A percentile compares a stretch with the other conserved stretches of the same genome.
These are phyloP conservation scores for Coelinius sp. DNA, from an alignment of 2,888 invertebrate genomes.

Conservation along the genomic window DNA sequence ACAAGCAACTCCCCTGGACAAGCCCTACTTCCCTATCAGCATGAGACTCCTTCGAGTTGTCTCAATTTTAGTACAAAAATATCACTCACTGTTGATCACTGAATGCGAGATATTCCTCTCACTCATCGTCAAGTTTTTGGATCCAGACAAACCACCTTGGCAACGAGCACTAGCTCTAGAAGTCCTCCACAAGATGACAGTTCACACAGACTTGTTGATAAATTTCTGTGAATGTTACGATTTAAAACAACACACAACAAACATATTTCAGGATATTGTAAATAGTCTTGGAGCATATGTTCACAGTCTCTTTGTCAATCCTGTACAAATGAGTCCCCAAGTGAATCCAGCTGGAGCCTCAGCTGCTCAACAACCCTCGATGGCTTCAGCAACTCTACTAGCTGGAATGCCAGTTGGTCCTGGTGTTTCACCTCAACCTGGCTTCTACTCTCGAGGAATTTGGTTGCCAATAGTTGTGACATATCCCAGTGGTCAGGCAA, in stretches of 20 bases:
- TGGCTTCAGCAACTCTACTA: slow-evolving; percentile 76
- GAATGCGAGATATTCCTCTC: slow-evolving; percentile 99
- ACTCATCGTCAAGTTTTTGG: slow-evolving; percentile 95
- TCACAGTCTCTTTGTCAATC: slow-evolving; percentile 88
- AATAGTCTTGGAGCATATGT: slow-evolving; percentile 94
- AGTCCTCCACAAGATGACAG: slow-evolving; percentile 94
- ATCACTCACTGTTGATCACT: slow-evolving; percentile 92
- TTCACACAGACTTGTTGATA: slow-evolving; percentile 88
- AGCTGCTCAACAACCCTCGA: slow-evolving; percentile 49
- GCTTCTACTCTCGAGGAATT: slow-evolving; percentile 93
- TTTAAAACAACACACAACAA: slow-evolving; percentile 92
- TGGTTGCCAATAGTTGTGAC: slow-evolving; percentile 92
- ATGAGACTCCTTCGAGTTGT: slow-evolving; percentile 95
- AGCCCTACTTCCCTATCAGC: slow-evolving; percentile 97
- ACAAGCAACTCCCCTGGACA: slow-evolving; percentile 81
- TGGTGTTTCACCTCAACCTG: slow-evolving; percentile 88
- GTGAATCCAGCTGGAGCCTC: slow-evolving; percentile 65
- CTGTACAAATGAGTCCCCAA: slow-evolving; percentile 55
- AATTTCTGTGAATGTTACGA: slow-evolving; percentile 97
- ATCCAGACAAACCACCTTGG: slow-evolving; percentile 97
- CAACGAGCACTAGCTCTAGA: slow-evolving; percentile 95
- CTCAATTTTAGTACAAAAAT: slow-evolving; percentile 92
- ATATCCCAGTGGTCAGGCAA: slow-evolving; percentile 87
- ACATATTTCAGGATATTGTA: slow-evolving; percentile 95
- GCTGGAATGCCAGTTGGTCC: slow-evolving; percentile 80